A percentile compares a stretch with the other conserved stretches of the same genome.
phyloP scores from a whole-genome alignment of 2,888 invertebrate species.

The Rotaria sp. region DNA sequence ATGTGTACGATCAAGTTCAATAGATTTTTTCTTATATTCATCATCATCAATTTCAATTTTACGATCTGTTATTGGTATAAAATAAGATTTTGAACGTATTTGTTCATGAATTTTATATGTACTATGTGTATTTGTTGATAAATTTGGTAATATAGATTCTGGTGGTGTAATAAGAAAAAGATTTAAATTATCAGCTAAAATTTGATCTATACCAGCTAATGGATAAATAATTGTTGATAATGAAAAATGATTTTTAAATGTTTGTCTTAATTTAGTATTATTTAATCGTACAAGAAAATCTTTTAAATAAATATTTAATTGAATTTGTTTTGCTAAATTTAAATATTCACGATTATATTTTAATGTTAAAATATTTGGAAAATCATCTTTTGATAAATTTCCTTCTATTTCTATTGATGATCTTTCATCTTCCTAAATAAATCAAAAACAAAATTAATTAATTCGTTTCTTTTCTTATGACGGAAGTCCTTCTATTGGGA shows the following conservation, averaged over 20 bases:
- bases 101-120: background rate
- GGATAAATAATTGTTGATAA: background rate
- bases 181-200: background rate
- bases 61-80: background rate
- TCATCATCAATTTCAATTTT: background rate
- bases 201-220: background rate
- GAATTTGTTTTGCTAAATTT: background rate
- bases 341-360: background rate
- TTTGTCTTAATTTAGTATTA: background rate
- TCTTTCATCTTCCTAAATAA: background rate
- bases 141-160: background rate
- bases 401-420: too few relatives aligned
- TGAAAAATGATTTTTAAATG: constrained; percentile 24
- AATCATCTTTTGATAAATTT: background rate
- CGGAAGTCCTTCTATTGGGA: too few relatives aligned
- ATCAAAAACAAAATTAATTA: background rate
- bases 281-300: background rate
- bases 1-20: constrained; percentile 19
- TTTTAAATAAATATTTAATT: constrained; percentile 22
- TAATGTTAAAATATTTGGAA: background rate
- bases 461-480: background rate
- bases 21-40: background rate
- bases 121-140: constrained; percentile 8
- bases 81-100: constrained; percentile 6
- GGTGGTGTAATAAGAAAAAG: background rate